A percentile compares a stretch with the other conserved stretches of the same genome.
Evolutionary conservation across 2,797 vertebrate species (phyloP).

Genomic region (Peromyscus melanophrys): DNA sequence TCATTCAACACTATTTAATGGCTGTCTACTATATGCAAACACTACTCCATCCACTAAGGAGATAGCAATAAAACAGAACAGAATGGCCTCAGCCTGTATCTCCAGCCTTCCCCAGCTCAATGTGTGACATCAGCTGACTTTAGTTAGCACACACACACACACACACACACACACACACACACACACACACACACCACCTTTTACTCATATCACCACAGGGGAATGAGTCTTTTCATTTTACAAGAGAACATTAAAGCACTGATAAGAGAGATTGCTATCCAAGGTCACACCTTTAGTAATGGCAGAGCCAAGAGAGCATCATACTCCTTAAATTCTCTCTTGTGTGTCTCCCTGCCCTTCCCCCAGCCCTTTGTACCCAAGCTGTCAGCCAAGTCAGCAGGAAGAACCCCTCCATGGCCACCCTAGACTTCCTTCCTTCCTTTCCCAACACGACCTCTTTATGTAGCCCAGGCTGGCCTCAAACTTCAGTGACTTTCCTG

Average conservation of each 20-base stretch:
- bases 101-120: neutral
- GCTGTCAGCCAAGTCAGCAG: neutral
- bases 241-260: neutral
- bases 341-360: neutral
- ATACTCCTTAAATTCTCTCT: neutral
- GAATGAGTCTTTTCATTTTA: neutral
- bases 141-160: neutral
- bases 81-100: neutral
- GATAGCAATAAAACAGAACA: neutral
- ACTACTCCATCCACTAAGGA: neutral
- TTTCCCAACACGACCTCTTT: neutral
- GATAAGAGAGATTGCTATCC: neutral
- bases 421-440: neutral
- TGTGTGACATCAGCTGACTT: neutral
- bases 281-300: neutral
- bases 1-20: neutral
- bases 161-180: neutral
- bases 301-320: neutral
- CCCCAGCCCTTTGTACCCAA: neutral
- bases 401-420: neutral
- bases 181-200: neutral
- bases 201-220: neutral
- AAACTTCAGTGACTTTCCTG: neutral
- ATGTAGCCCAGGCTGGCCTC: neutral
- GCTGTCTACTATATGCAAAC: neutral